Evolutionary conservation across 2,888 invertebrate genomes (phyloP).

Genomic region (Buathra laborator): DNA sequence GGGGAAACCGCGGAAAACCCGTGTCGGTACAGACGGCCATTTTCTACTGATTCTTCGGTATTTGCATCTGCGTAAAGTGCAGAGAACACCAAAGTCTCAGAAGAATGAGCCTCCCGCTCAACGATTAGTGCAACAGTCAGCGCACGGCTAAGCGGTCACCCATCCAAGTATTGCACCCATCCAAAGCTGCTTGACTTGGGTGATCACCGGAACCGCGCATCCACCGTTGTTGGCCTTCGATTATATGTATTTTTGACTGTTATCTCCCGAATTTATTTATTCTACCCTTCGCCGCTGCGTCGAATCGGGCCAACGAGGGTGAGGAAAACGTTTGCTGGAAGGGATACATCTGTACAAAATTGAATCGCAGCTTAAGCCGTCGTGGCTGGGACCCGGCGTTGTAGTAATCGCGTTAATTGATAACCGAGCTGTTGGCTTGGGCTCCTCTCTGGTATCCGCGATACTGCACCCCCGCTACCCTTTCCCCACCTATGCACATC

Average conservation of each 20-base stretch:
- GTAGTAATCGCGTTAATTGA: constrained; percentile 79
- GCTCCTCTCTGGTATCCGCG: constrained; percentile 58
- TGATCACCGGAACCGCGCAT: too few relatives aligned
- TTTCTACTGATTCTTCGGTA: too few relatives aligned
- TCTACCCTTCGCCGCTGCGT: constrained; percentile 29
- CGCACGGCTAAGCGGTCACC: too few relatives aligned
- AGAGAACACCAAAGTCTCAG: too few relatives aligned
- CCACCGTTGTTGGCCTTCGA: neutral
- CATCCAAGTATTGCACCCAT: too few relatives aligned
- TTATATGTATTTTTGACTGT: constrained; percentile 41
- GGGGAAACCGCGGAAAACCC: too few relatives aligned
- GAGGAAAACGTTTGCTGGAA: constrained; percentile 8
- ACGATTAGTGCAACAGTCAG: too few relatives aligned
- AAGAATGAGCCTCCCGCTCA: too few relatives aligned
- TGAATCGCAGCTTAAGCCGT: constrained; percentile 80
- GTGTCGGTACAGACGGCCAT: too few relatives aligned
- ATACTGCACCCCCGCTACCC: constrained; percentile 36
- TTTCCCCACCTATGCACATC: neutral
- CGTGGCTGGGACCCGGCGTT: constrained; percentile 70
- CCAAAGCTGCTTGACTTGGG: too few relatives aligned
- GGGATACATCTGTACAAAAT: constrained; percentile 73
- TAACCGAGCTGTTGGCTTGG: constrained; percentile 78
- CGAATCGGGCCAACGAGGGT: constrained; percentile 21
- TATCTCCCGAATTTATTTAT: constrained; percentile 43
- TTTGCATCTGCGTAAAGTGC: too few relatives aligned